Base-by-base conservation (phyloP, 2,888 invertebrate genomes). In the Diarsia mendica region DNA sequence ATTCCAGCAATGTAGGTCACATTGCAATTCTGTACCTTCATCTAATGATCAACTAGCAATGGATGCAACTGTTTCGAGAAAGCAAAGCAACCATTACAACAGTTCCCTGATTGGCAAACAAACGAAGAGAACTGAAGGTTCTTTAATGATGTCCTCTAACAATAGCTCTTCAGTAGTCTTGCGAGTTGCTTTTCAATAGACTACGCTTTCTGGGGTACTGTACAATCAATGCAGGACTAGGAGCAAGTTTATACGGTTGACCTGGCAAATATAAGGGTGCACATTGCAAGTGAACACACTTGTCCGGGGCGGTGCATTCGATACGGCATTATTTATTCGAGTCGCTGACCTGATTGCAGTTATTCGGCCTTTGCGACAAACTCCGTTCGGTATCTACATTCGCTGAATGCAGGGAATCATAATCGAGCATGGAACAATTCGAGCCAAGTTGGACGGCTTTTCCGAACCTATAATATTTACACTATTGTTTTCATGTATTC, bases 41-140 rank as follows among this genome's bases (percentile, higher is more conserved):
- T 51, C 46, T 46, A 46, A 33, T 55, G 44, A 60, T 53, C 8
- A 61, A 15, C 23, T 33, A 23, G 6, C 13, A 48, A 58, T 10
- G 13, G 55, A 46, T 58, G 64, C 80, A 72, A 51, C 4, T 11
- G 23, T 18, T n/a, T 60, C 13, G 28, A 33, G 10, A 67, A 63
- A 48, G 6, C 15, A 46, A 76, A 70, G 28, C 13, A 46, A 58
- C 11, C 2, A 49, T 51, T 60, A 23, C 61, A 79, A 15, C 1
- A 28, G 55, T 28, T 49, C 15, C 33, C 4, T 79, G 77, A 77
- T 70, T 83, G 79, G 71, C n/a, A 49, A 60, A 67, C 28, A 64
- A 64, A 83, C 48, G 11, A 11, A 70, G 15, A 13, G 51, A 20
- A 53, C 49, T 61, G 28, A 13, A 78, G 23, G n/a, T 39, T 58